A percentile compares a stretch with the other conserved stretches of the same genome.
phyloP scores from a whole-genome alignment of 2,797 vertebrate genomes.

The Mus minutoides region DNA sequence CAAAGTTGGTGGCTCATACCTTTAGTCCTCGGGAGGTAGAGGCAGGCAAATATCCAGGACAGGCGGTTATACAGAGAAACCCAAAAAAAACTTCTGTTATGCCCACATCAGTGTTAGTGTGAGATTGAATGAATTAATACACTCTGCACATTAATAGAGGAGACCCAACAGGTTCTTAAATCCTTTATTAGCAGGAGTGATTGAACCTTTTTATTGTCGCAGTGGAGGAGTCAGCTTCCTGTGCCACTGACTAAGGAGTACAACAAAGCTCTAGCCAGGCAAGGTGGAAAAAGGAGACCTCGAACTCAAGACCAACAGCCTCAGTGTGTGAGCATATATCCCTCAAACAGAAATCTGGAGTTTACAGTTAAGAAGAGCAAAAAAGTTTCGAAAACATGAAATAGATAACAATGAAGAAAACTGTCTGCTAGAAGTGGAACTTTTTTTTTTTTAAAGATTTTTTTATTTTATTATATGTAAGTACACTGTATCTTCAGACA shows the following conservation, averaged over 20 bases:
- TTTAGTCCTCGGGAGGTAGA: not conserved
- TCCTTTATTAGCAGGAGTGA: not conserved
- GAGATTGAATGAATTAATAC: conserved; percentile 10
- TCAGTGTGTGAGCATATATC: not conserved
- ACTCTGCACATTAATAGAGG: not conserved
- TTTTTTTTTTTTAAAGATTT: too few relatives aligned
- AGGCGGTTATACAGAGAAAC: not conserved
- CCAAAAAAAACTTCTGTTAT: not conserved
- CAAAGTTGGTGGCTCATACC: not conserved
- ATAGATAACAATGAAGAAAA: not conserved
- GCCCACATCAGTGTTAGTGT: not conserved
- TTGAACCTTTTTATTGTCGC: not conserved
- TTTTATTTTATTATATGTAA: too few relatives aligned
- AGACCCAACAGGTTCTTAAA: not conserved
- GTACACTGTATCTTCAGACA: too few relatives aligned
- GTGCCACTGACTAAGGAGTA: not conserved
- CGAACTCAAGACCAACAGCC: not conserved
- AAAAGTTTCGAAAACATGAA: not conserved
- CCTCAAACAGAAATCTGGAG: not conserved
- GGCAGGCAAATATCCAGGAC: not conserved
- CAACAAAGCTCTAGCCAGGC: not conserved
- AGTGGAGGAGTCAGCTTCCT: not conserved
- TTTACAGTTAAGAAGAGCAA: not conserved
- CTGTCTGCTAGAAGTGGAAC: not conserved
- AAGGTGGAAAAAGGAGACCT: not conserved